phyloP scores from a whole-genome alignment of 2,797 vertebrate genomes.

The Coregonus ussuriensis region DNA sequence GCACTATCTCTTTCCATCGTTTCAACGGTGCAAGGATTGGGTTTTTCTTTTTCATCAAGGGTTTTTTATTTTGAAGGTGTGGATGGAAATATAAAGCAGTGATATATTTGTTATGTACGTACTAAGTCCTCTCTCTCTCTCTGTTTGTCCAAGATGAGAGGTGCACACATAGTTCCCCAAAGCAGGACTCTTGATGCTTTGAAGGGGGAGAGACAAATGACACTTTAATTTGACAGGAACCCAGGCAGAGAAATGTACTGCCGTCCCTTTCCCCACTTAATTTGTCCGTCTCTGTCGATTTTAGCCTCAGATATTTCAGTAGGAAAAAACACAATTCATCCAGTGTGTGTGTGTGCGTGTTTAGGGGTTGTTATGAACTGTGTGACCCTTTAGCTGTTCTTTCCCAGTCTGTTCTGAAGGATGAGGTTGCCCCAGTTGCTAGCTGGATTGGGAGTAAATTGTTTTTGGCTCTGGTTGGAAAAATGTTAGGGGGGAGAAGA shows the following conservation, averaged over 20 bases:
- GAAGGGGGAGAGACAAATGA: slow-evolving; percentile 56
- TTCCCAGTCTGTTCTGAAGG: slow-evolving; percentile 29
- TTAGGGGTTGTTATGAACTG: slow-evolving; percentile 45
- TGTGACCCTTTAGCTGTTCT: slow-evolving; percentile 61
- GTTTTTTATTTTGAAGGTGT: slow-evolving; percentile 49
- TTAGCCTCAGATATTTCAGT: too few relatives aligned
- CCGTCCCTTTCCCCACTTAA: slow-evolving; percentile 8
- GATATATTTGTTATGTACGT: slow-evolving; percentile 27
- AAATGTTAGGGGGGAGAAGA: not conserved
- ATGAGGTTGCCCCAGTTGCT: not conserved
- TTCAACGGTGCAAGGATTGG: slow-evolving; percentile 23
- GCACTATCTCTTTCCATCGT: not conserved
- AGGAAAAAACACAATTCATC: too few relatives aligned
- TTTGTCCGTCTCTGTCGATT: not conserved
- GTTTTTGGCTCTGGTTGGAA: slow-evolving; percentile 18
- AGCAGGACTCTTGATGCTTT: slow-evolving; percentile 35
- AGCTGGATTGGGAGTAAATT: not conserved
- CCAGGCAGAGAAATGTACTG: not conserved
- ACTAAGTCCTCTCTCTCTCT: not conserved
- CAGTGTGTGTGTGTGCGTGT: not conserved
- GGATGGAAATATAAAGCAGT: slow-evolving; percentile 49
- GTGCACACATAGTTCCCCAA: slow-evolving; percentile 13
- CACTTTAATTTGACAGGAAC: slow-evolving; percentile 22
- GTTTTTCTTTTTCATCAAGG: slow-evolving; percentile 48
- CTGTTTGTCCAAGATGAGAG: not conserved